Percentiles rank a stretch among this genome's conserved stretches.
Evolutionary conservation across 2,113 vertebrate species (phyloP).

Genomic region (Notarius lentiginosus): DNA sequence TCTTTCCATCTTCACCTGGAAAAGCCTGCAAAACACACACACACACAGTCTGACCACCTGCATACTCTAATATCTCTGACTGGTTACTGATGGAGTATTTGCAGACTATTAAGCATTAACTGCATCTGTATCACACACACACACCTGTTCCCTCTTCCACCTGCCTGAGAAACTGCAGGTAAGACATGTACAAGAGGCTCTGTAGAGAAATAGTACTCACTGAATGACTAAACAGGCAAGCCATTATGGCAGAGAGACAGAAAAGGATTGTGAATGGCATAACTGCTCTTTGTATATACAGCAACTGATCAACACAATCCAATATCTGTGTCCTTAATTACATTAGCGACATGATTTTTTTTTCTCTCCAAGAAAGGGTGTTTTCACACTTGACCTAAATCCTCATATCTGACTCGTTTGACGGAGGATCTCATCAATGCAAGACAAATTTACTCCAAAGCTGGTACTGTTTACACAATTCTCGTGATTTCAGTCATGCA

Average conservation of each 20-base stretch:
- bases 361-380: constrained; percentile 31
- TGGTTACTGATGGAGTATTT: background rate
- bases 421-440: background rate
- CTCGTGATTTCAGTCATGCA: background rate
- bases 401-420: background rate
- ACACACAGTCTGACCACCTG: constrained; percentile 52
- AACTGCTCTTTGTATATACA: background rate
- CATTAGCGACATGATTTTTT: constrained; percentile 23
- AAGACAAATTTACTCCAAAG: background rate
- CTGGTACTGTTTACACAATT: background rate
- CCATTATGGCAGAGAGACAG: constrained; percentile 26
- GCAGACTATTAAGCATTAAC: constrained; percentile 7
- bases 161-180: constrained; percentile 43
- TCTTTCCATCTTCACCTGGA: constrained; percentile 95
- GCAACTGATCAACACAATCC: background rate
- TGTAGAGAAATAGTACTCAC: constrained; percentile 8
- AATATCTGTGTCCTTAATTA: background rate
- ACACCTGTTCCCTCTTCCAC: constrained; percentile 48
- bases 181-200: background rate
- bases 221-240: constrained; percentile 17
- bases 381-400: background rate
- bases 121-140: constrained; percentile 5
- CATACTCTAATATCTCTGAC: constrained; percentile 5
- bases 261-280: background rate
- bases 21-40: constrained; percentile 76